Conservation (phyloP, 2,888 invertebrate species). For the Macrophya alboannulata region DNA sequence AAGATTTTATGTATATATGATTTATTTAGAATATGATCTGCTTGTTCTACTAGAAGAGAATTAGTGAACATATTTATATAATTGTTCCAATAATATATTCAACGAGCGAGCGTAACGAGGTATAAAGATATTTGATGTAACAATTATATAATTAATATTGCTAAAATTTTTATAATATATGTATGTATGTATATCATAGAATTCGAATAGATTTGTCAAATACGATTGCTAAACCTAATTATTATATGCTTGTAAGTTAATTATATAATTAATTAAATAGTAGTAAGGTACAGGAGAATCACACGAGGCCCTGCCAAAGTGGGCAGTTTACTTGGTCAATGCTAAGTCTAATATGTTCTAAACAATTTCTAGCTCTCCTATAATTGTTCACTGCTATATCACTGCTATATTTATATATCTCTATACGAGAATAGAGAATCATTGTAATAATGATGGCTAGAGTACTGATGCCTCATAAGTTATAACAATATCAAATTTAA, state of each 20-base stretch:
- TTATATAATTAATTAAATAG: constrained; percentile 63
- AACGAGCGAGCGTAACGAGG: constrained; percentile 62
- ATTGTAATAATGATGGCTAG: constrained; percentile 18
- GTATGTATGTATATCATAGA: constrained; percentile 46
- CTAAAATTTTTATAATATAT: constrained; percentile 43
- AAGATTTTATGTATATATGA: background rate
- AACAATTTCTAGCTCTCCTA: constrained; percentile 31
- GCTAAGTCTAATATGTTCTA: constrained; percentile 50
- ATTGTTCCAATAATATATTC: constrained; percentile 46
- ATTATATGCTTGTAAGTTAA: constrained; percentile 44
- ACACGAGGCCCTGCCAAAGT: constrained; percentile 68
- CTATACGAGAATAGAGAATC: constrained; percentile 27
- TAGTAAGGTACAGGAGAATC: constrained; percentile 76
- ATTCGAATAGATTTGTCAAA: constrained; percentile 55
- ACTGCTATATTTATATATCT: background rate
- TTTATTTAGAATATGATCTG: constrained; percentile 4
- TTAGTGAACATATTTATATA: constrained; percentile 20
- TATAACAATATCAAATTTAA: constrained; percentile 24
- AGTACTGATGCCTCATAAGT: constrained; percentile 21
- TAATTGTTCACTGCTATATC: constrained; percentile 45
- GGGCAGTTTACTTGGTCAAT: constrained; percentile 55
- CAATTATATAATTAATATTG: constrained; percentile 56
- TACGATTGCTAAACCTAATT: constrained; percentile 53
- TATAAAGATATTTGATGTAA: constrained; percentile 60
- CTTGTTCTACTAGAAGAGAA: background rate